phyloP scores from a whole-genome alignment of 2,888 invertebrate genomes.

The Drosophila paramelanica region DNA sequence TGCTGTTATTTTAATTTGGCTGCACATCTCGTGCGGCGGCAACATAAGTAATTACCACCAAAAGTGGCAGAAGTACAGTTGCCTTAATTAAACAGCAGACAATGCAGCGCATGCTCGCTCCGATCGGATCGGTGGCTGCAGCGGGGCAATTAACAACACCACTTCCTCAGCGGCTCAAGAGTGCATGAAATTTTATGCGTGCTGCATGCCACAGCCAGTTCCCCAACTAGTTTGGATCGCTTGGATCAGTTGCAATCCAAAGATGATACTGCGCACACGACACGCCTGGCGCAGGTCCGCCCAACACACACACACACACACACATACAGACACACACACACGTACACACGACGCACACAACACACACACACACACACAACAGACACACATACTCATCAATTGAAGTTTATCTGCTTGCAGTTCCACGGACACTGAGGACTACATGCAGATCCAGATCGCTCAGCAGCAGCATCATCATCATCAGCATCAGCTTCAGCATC shows the following conservation, averaged over 20 bases:
- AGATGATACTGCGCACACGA: slow-evolving; percentile 82
- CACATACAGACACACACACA: neutral
- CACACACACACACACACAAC: neutral
- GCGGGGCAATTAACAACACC: slow-evolving; percentile 56
- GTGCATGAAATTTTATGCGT: slow-evolving; percentile 82
- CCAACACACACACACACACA: neutral
- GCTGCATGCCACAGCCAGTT: slow-evolving; percentile 60
- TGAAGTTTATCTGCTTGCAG: slow-evolving; percentile 54
- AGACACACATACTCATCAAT: no score
- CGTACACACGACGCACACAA: neutral
- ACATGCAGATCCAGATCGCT: slow-evolving; percentile 87
- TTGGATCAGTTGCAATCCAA: slow-evolving; percentile 74
- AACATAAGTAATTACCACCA: slow-evolving; percentile 64
- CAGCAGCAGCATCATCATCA: slow-evolving; percentile 75
- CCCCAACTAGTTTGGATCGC: slow-evolving; percentile 23
- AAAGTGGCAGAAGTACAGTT: slow-evolving; percentile 69
- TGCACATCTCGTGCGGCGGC: slow-evolving; percentile 67
- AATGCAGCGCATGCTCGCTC: slow-evolving; percentile 24
- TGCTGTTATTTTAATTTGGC: slow-evolving; percentile 46
- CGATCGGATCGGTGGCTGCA: slow-evolving; percentile 21
- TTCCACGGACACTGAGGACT: slow-evolving; percentile 85
- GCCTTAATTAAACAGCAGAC: slow-evolving; percentile 64
- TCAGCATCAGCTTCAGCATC: slow-evolving; percentile 35
- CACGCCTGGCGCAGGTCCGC: slow-evolving; percentile 80
- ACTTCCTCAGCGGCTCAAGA: slow-evolving; percentile 66